Percentiles rank a stretch among this genome's conserved stretches.
Conservation (phyloP, 2,113 vertebrate genomes). For the Xerus inauris region DNA sequence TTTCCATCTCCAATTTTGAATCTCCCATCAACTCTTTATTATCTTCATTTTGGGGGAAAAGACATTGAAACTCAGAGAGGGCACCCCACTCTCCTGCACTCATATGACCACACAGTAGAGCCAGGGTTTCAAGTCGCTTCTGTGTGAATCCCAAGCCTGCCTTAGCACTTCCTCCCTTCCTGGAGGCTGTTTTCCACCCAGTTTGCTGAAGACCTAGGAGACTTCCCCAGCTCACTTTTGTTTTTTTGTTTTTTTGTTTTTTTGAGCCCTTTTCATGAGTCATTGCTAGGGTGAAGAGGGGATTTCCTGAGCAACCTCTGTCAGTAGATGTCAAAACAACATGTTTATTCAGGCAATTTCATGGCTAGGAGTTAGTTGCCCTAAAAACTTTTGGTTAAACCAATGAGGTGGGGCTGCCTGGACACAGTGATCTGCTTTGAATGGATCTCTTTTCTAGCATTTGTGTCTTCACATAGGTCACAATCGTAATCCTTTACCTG, state of each 20-base stretch:
- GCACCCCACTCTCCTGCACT: neutral
- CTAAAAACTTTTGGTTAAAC: neutral
- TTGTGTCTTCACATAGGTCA: neutral
- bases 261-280: constrained; percentile 39
- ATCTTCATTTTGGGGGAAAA: neutral
- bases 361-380: neutral
- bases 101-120: neutral
- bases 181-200: neutral
- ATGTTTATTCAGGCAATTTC: neutral
- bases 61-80: neutral
- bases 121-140: neutral
- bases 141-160: neutral
- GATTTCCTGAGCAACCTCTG: constrained; percentile 48
- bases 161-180: neutral
- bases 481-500: neutral
- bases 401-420: neutral
- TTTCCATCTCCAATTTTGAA: neutral
- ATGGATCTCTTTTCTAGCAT: neutral
- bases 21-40: neutral
- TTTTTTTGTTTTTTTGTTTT: constrained; percentile 4
- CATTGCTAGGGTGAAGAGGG: constrained; percentile 14
- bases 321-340: constrained; percentile 26
- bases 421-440: neutral
- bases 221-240: neutral
- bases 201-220: neutral